Evolutionary conservation across 2,113 vertebrate genomes (phyloP), one percentile per base, ranked within the genome.

Genomic region (Neopipo cinnamomea): DNA sequence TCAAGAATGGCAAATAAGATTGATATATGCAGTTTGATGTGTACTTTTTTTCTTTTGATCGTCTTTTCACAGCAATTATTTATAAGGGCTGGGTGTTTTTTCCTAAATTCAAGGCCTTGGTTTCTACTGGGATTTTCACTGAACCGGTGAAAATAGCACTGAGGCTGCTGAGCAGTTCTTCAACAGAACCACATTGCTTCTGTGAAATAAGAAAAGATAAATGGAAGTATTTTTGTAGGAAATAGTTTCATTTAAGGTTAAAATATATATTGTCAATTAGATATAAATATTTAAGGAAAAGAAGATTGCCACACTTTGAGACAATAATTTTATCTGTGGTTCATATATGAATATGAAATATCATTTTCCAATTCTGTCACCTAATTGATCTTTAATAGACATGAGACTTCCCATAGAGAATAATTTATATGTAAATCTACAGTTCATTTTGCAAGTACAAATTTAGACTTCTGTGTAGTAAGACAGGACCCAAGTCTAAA

Each of bases 21-120:
- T 49, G 63, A 76, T 92, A 31, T 17, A 31, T 76, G 72, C 86
- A 28, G 37, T 84, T 82, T 76, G 74, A 88, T 68, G 19, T 63
- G 42, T 53, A 35, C 11, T 47, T 72, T 74, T 42, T 67, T 73
- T 72, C 81, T 80, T 95, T 73, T 73, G 46, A 77, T 76, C 18
- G 12, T 90, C 63, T 90, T 91, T 88, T 62, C 62, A 33, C 46
- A 70, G 46, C n/a, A 73, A 62, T 96, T 88, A 90, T 94, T 93
- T 92, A 74, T 62, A 71, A 83, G 47, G 20, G 9, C 50, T 67
- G n/a, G 3, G 1, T 0, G 12, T 9, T 89, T 85, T 92, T 88
- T 35, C 50, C 59, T 42, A 20, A 85, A 72, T 91, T 88, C 44
- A 46, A 61, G 85, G 41, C 61, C 53, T 55, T 91, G 39, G 6